Evolutionary conservation across 2,113 vertebrate species (phyloP).

Genomic region (Motacilla tschutschensis): DNA sequence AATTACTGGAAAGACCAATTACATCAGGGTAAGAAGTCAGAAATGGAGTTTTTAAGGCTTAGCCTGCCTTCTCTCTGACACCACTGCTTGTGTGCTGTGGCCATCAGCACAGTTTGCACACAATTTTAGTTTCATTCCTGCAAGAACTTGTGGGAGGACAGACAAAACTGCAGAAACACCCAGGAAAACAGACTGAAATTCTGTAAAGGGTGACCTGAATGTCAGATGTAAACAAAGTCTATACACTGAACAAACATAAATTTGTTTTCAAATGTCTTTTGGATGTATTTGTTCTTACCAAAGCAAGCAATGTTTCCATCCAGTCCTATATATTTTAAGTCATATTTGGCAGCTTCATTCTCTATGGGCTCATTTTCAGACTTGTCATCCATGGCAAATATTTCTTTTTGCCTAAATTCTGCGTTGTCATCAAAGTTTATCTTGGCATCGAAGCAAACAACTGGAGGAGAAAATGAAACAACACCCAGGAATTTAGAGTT

Average conservation of each 20-base stretch:
- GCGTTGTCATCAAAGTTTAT: slow-evolving; percentile 99
- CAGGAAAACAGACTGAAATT: background rate
- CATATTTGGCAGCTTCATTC: slow-evolving; percentile 91
- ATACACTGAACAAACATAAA: background rate
- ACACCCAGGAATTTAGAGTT: background rate
- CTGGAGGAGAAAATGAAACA: slow-evolving; percentile 65
- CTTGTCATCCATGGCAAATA: slow-evolving; percentile 96
- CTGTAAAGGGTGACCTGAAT: background rate
- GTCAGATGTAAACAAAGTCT: background rate
- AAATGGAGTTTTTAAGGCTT: background rate
- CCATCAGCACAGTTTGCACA: background rate
- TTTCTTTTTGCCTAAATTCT: slow-evolving; percentile 94
- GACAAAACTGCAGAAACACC: background rate
- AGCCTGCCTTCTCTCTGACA: background rate
- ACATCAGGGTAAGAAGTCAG: background rate
- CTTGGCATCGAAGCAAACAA: slow-evolving; percentile 98
- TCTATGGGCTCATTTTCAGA: slow-evolving; percentile 92
- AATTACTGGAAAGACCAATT: background rate
- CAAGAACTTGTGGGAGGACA: background rate
- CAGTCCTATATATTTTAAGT: slow-evolving; percentile 96
- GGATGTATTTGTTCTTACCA: slow-evolving; percentile 75
- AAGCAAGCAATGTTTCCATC: slow-evolving; percentile 99
- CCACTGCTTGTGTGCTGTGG: background rate
- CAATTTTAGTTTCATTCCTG: background rate
- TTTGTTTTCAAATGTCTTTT: background rate